Evolutionary conservation across 2,113 vertebrate genomes (phyloP).

Genomic region (Cheirogaleus medius): DNA sequence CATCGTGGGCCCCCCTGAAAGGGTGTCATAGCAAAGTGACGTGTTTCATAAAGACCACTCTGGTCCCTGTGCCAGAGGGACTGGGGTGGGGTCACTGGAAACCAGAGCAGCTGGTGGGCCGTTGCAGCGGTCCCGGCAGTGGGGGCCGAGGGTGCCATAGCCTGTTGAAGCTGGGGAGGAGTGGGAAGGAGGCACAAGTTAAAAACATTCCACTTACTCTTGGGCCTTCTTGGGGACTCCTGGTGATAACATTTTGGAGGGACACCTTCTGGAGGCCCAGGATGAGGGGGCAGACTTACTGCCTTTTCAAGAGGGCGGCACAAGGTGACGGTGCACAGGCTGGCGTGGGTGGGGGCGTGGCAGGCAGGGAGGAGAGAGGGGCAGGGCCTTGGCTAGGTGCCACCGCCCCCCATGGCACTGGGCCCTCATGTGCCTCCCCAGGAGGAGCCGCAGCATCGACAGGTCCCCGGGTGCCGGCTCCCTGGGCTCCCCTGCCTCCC

Average conservation of each 20-base stretch:
- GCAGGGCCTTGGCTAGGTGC: neutral
- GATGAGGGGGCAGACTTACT: too few relatives aligned
- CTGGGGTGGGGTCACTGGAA: too few relatives aligned
- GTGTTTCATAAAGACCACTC: neutral
- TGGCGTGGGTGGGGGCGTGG: rapidly evolving
- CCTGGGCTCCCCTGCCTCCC: conserved; percentile 89
- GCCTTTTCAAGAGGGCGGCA: rapidly evolving
- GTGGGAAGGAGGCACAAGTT: too few relatives aligned
- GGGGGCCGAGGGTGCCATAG: neutral
- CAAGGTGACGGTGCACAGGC: rapidly evolving
- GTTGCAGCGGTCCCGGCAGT: neutral
- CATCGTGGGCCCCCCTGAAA: neutral
- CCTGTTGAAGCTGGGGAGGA: neutral
- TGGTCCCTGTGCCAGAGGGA: neutral
- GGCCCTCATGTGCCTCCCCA: neutral
- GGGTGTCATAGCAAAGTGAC: neutral
- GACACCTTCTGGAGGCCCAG: neutral
- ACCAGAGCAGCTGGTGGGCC: neutral
- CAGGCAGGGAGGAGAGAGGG: neutral
- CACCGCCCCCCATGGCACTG: rapidly evolving
- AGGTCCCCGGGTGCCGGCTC: conserved; percentile 92
- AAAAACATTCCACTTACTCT: rapidly evolving
- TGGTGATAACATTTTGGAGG: neutral
- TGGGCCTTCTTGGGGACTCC: neutral
- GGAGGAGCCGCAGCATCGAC: conserved; percentile 96